Conservation (phyloP, 2,888 invertebrate species). For the Cetonia aurata region DNA sequence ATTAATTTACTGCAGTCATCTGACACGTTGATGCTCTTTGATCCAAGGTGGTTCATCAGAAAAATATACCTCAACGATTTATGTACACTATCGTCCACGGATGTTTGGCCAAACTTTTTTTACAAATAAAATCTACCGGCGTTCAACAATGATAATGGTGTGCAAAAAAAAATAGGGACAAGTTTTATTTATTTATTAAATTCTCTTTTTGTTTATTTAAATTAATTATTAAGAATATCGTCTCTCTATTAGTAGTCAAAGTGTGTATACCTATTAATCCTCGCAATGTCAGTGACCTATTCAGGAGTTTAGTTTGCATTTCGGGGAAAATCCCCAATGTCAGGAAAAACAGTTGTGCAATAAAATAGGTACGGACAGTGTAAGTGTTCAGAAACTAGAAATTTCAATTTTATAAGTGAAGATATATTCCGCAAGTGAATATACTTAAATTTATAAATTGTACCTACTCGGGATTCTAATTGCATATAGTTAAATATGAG, state of each 20-base stretch:
- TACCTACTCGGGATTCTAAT: background rate
- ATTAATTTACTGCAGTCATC: no score
- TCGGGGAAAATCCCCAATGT: background rate
- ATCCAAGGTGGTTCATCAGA: no score
- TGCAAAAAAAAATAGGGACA: constrained; percentile 7
- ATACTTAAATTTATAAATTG: constrained; percentile 6
- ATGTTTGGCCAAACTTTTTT: no score
- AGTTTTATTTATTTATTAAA: background rate
- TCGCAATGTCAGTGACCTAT: constrained; percentile 2
- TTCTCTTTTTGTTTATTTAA: constrained; percentile 7
- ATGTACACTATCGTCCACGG: no score
- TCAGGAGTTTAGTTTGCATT: constrained; percentile 1
- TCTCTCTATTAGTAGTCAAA: constrained; percentile 9
- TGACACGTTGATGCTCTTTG: no score
- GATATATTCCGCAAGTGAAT: constrained; percentile 1
- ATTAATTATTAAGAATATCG: background rate
- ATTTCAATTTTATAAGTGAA: constrained; percentile 7
- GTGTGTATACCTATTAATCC: constrained; percentile 5
- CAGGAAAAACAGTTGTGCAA: constrained; percentile 2
- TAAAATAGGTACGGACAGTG: no score
- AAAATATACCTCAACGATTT: no score
- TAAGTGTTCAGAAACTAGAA: no score
- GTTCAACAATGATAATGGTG: no score
- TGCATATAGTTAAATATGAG: background rate
- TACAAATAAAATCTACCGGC: no score